These are phyloP conservation scores for Tetramorium parvispinum DNA, from an alignment of 1,140 invertebrate genomes.

Conservation along the genomic window DNA sequence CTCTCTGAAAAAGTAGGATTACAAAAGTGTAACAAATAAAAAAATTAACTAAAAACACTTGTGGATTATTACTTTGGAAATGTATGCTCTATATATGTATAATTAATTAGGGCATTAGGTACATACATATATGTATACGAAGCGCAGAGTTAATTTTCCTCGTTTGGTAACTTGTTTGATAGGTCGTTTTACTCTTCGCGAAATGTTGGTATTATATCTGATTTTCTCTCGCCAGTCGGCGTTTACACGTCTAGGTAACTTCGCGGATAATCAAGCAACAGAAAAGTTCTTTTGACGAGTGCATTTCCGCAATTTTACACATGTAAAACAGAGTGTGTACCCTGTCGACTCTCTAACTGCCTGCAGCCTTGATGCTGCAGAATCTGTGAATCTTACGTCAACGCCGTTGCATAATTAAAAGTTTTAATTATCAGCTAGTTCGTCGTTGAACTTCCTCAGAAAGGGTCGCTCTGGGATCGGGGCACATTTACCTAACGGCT, in stretches of 20 bases:
- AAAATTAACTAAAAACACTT: neutral
- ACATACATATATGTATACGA: neutral
- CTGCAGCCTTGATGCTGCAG: neutral
- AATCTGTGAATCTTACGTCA: slow-evolving; percentile 39
- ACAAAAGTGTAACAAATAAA: neutral
- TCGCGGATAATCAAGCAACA: neutral
- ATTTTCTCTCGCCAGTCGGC: slow-evolving; percentile 7
- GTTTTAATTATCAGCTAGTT: slow-evolving; percentile 75
- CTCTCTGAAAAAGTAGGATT: neutral
- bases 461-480: slow-evolving; percentile 29
- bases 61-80: neutral
- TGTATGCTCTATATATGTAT: neutral
- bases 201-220: slow-evolving; percentile 12
- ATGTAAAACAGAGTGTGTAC: slow-evolving; percentile 26
- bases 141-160: slow-evolving; percentile 31
- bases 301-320: slow-evolving; percentile 48
- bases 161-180: slow-evolving; percentile 30
- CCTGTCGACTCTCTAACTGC: neutral
- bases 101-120: neutral
- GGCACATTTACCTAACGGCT: slow-evolving; percentile 37
- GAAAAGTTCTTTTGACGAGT: slow-evolving; percentile 18
- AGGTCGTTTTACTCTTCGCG: slow-evolving; percentile 5
- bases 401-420: slow-evolving; percentile 75
- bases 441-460: slow-evolving; percentile 44
- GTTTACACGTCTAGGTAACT: slow-evolving; percentile 13